Evolutionary conservation across 2,113 vertebrate genomes (phyloP), one percentile per base, ranked within the genome.

Genomic region (Eulemur rufifrons): DNA sequence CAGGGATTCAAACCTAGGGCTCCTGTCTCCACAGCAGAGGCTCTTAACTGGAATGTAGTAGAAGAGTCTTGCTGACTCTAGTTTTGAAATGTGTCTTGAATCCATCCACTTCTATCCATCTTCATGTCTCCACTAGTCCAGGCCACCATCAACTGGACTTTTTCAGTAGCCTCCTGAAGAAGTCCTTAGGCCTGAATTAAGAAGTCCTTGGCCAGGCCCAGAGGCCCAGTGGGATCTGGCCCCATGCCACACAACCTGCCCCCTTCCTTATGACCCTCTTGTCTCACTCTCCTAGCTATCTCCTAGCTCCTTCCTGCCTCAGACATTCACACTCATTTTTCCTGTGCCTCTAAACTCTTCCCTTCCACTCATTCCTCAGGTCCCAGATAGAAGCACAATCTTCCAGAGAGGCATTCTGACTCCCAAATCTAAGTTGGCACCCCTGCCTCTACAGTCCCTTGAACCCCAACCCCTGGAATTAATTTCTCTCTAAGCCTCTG

Each of bases 381-480:
- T 71, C 52, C 78, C 37, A 47, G 32, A 18, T 18, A 32, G 29
- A 74, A 94, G 27, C n/a, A 47, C 10, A 59, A 15, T 47, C 42
- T 93, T 42, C 42, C 52, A 20, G n/a, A 71, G 78, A 54, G 50
- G 78, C 42, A 39, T 63, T 68, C 63, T 69, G 69, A 84, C 34
- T 34, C 59, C 29, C 37, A 56, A 47, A n/a, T 66, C 37, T 50
- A 56, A 76, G n/a, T 20, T 17, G 32, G 23, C 18, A n/a, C 45
- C 13, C 9, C 13, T 61, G 11, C 27, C 32, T n/a, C 68, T 9
- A 2, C 14, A 47, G 18, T 4, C 15, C 74, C 29, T 34, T 50
- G 8, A 18, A 45, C 29, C 45, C 29, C 1, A 1, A 7, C 3
- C 1, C 5, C 0, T 8, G 4, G 14, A 6, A 17, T 73, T 18